These are phyloP conservation scores for Halisarca cf. caerulea DNA, from an alignment of 37 sponge, comb jelly and placozoan genomes.

Conservation along the genomic window DNA sequence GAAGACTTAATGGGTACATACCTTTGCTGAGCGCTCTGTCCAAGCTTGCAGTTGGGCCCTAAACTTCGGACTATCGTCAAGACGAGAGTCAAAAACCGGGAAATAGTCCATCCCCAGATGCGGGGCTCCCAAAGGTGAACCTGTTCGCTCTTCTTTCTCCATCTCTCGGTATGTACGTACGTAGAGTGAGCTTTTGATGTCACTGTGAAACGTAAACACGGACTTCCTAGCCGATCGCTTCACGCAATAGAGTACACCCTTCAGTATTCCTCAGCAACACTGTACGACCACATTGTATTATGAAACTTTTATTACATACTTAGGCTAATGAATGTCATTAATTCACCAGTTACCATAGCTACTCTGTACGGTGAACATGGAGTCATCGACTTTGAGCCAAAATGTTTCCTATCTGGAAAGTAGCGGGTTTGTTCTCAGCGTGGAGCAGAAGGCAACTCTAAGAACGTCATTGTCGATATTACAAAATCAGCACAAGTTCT, in stretches of 20 bases:
- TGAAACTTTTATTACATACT: too few relatives aligned
- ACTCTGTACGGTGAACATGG: constrained; percentile 65
- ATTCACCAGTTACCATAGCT: neutral
- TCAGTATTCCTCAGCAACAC: too few relatives aligned
- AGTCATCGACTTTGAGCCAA: constrained; percentile 59
- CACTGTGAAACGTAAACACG: too few relatives aligned
- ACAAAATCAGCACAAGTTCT: constrained; percentile 81
- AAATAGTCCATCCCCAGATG: constrained; percentile 53
- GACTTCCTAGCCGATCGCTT: too few relatives aligned
- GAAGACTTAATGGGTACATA: neutral
- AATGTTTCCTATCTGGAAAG: constrained; percentile 76
- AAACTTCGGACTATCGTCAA: constrained; percentile 71
- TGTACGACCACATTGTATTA: too few relatives aligned
- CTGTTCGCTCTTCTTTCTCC: constrained; percentile 10
- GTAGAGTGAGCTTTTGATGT: too few relatives aligned
- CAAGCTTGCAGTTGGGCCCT: constrained; percentile 60
- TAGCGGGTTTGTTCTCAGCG: constrained; percentile 89
- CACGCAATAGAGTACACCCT: too few relatives aligned
- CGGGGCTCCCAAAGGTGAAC: constrained; percentile 18
- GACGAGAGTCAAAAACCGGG: constrained; percentile 54
- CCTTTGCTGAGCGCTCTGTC: constrained; percentile 70
- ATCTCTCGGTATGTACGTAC: neutral
- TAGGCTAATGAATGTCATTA: neutral
- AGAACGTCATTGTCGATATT: constrained; percentile 81
- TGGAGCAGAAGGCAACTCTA: constrained; percentile 91